Evolutionary conservation across 2,113 vertebrate species (phyloP), one percentile per base, ranked within the genome.

Genomic region (Meriones unguiculatus): DNA sequence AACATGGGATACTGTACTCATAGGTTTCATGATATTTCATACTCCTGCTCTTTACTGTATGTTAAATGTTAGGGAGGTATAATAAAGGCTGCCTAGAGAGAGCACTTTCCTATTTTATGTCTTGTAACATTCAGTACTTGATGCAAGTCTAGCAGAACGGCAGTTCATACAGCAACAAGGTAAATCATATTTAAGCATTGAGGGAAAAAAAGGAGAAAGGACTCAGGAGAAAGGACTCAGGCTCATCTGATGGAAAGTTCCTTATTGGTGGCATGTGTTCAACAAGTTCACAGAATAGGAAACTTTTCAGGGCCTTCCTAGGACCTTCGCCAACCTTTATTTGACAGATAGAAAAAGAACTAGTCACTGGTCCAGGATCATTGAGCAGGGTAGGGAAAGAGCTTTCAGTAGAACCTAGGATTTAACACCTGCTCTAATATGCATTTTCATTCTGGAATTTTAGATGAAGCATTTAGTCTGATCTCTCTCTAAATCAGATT

Each of bases 91-190:
- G 84, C 80, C 96, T 95, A 91, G 96, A 97, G 96, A 97, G 96
- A 98, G 94, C 97, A 97, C 96, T 98, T 98, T 94, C 3, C 96
- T 98, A 0, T 97, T 98, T 98, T 97, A 97, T 98, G 87, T 90
- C 87, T 95, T 98, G 95, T 97, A 96, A 98, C 87, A 28, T 92
- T 97, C 52, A 90, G 76, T 94, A 91, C 93, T 96, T 95, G 95
- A 87, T 96, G 75, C 89, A 96, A 89, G 94, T 94, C 41, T 94
- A 97, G 62, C 93, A 93, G 89, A 93, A 96, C 77, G 96, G 84
- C 35, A 72, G 46, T 78, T 97, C 24, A 91, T 69, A 98, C 93
- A 97, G 76, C 64, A 96, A 89, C 67, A n/a, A n/a, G n/a, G n/a
- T n/a, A n/a, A n/a, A n/a, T n/a, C n/a, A n/a, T n/a, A n/a, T n/a